phyloP scores from a whole-genome alignment of 1,140 invertebrate species.

The Glomeris maerens region DNA sequence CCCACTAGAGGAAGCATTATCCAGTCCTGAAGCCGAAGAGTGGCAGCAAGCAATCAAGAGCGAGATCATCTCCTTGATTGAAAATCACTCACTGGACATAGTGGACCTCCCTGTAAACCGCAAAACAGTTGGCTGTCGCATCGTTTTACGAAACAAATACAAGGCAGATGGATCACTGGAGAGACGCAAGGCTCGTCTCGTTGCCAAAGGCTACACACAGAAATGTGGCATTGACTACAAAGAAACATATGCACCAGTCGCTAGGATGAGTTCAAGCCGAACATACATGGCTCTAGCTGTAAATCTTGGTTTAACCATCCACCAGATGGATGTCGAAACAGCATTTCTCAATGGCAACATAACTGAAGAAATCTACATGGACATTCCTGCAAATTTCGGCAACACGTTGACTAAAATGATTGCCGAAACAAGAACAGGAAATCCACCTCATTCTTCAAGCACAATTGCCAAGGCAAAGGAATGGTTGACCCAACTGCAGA shows the following conservation, averaged over 20 bases:
- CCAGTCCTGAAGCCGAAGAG: conserved; percentile 17
- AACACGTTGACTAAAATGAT: too few relatives aligned
- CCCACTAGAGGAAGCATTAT: conserved; percentile 27
- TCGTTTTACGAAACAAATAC: too few relatives aligned
- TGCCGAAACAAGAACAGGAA: too few relatives aligned
- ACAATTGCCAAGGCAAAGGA: too few relatives aligned
- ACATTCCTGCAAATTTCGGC: conserved; percentile 23
- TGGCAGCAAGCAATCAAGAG: conserved; percentile 29
- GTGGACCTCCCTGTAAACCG: conserved; percentile 19
- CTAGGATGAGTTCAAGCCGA: conserved; percentile 24
- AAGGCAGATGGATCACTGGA: too few relatives aligned
- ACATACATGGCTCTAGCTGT: conserved; percentile 23
- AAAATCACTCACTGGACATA: conserved; percentile 29
- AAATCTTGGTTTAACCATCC: too few relatives aligned
- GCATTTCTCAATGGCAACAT: too few relatives aligned
- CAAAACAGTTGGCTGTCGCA: conserved; percentile 23
- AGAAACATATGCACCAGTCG: conserved; percentile 29
- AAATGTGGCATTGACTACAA: conserved; percentile 26
- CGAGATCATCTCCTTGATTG: conserved; percentile 25
- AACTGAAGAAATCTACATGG: too few relatives aligned
- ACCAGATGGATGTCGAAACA: too few relatives aligned
- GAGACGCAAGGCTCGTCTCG: conserved; percentile 27
- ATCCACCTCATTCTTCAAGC: too few relatives aligned
- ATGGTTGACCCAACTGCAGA: too few relatives aligned
- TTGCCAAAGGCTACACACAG: conserved; percentile 29